phyloP scores from a whole-genome alignment of 2,888 invertebrate species.

The Hydraecia micacea region DNA sequence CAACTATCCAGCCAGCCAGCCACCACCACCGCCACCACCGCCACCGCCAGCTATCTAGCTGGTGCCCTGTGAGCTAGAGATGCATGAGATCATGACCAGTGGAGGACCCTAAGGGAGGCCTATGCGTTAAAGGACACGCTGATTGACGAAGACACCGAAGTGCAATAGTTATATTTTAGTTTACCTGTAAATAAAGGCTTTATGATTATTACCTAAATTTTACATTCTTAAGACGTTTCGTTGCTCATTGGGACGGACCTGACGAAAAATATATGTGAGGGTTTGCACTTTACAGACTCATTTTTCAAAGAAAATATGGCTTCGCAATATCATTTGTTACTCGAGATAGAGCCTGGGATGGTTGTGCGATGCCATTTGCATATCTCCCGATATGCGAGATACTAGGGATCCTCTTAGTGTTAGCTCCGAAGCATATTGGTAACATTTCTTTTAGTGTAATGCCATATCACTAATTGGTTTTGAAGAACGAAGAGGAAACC shows the following conservation, averaged over 20 bases:
- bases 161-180: neutral
- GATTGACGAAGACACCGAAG: neutral
- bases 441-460: neutral
- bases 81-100: neutral
- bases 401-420: neutral
- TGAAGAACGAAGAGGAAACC: neutral
- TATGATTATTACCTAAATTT: neutral
- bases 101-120: neutral
- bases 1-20: too few species aligned
- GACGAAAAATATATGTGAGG: too few species aligned
- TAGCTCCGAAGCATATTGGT: neutral
- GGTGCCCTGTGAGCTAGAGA: neutral
- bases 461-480: neutral
- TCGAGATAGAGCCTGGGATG: neutral
- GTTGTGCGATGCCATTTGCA: slow-evolving; percentile 18
- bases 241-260: neutral
- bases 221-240: neutral
- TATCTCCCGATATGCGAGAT: slow-evolving; percentile 1
- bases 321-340: slow-evolving; percentile 2
- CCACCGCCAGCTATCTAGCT: too few species aligned
- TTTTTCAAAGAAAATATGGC: neutral
- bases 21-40: too few species aligned
- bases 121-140: neutral
- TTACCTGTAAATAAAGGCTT: neutral
- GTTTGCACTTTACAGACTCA: neutral